Conservation (phyloP, 1,140 invertebrate genomes). For the Macrocentrus cingulum region DNA sequence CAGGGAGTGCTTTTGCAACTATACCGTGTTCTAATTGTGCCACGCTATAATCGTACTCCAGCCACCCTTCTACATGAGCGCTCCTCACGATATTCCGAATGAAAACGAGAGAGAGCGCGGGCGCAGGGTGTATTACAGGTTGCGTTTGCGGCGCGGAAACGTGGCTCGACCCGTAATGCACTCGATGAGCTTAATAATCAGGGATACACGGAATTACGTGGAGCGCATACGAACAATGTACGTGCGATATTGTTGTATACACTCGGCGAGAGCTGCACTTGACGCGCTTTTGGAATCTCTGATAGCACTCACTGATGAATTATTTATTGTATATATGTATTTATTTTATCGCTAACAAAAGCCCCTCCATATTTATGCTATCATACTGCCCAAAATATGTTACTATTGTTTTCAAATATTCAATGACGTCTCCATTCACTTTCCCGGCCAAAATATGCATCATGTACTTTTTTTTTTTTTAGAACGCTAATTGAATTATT, state of each 20-base stretch:
- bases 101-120: slow-evolving; percentile 13
- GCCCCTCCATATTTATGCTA: no score
- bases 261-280: slow-evolving; percentile 1
- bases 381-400: no score
- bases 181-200: slow-evolving; percentile 36
- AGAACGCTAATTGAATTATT: no score
- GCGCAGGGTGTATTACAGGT: slow-evolving; percentile 25
- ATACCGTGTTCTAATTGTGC: slow-evolving; percentile 24
- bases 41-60: slow-evolving; percentile 25
- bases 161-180: slow-evolving; percentile 26
- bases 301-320: no score
- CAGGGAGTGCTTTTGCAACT: slow-evolving; percentile 17
- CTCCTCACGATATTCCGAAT: slow-evolving; percentile 31
- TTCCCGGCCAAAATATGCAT: no score
- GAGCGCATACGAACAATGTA: slow-evolving; percentile 30
- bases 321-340: no score
- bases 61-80: slow-evolving; percentile 29
- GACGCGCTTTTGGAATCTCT: neutral
- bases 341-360: no score
- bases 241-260: slow-evolving; percentile 18
- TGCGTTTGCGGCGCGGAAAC: slow-evolving; percentile 26
- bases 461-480: no score
- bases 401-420: no score
- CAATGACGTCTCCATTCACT: no score
- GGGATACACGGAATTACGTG: slow-evolving; percentile 34